Conservation (phyloP, 2,888 invertebrate species). For the Hyles lineata region DNA sequence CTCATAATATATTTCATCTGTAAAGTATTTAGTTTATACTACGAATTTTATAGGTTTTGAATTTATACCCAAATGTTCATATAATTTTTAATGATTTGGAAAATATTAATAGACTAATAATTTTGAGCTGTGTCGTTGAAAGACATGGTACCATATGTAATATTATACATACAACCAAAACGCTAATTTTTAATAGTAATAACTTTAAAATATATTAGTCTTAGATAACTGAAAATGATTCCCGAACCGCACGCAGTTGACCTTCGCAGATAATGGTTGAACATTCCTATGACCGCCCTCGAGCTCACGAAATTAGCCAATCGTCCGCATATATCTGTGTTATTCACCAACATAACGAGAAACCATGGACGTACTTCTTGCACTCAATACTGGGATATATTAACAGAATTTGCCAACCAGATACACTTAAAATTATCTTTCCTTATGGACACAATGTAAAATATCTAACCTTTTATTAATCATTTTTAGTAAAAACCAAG, state of each 20-base stretch:
- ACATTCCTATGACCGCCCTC: slow-evolving; percentile 22
- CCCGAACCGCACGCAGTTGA: slow-evolving; percentile 11
- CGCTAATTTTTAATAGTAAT: not conserved
- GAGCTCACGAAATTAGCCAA: slow-evolving; percentile 23
- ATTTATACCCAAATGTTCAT: too few relatives aligned
- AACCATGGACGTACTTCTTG: not conserved
- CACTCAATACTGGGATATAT: not conserved
- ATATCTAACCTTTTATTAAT: not conserved
- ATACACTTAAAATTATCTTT: not conserved
- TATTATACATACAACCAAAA: not conserved
- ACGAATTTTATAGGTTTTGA: too few relatives aligned
- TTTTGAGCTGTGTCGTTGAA: too few relatives aligned
- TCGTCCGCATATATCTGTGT: slow-evolving; percentile 2
- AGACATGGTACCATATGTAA: not conserved
- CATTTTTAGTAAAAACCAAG: not conserved
- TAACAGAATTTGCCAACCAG: not conserved
- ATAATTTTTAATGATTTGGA: too few relatives aligned
- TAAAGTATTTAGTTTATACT: too few relatives aligned
- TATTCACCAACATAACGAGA: slow-evolving; percentile 17
- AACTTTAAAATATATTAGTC: not conserved
- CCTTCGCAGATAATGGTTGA: slow-evolving; percentile 21
- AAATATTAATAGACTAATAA: too few relatives aligned
- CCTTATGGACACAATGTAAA: not conserved
- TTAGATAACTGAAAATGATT: slow-evolving; percentile 13
- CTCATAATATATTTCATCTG: too few relatives aligned